These are phyloP conservation scores for Kryptolebias ocellatus DNA, from an alignment of 2,797 vertebrate species.

Conservation along the genomic window DNA sequence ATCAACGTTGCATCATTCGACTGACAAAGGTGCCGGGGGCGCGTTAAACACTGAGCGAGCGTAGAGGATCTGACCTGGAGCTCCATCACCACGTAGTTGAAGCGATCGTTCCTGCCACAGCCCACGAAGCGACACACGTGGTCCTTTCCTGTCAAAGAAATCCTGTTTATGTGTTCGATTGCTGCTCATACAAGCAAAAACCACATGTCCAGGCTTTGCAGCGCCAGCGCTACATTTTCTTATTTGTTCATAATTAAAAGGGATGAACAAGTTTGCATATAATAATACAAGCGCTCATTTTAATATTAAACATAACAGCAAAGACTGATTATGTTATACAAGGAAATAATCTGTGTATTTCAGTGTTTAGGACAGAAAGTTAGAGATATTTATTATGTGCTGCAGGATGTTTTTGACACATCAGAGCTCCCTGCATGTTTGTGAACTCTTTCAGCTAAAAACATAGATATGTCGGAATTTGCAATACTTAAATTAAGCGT, in stretches of 20 bases:
- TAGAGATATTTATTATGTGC: too few species aligned
- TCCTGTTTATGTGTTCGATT: not conserved
- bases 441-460: too few species aligned
- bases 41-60: not conserved
- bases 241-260: not conserved
- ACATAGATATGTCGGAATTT: too few species aligned
- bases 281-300: too few species aligned
- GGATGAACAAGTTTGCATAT: not conserved
- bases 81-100: constrained; percentile 99
- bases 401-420: too few species aligned
- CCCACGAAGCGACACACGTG: constrained; percentile 98
- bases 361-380: too few species aligned
- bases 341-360: too few species aligned
- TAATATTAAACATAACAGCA: too few species aligned
- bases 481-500: too few species aligned
- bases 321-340: too few species aligned
- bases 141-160: constrained; percentile 88
- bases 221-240: not conserved
- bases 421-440: too few species aligned
- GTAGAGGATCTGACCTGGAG: constrained; percentile 86
- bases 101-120: constrained; percentile 96
- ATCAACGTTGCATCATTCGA: not conserved
- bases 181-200: not conserved
- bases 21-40: not conserved
- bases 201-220: not conserved